Evolutionary conservation across 2,888 invertebrate genomes (phyloP).

Genomic region (Germaria angustata): DNA sequence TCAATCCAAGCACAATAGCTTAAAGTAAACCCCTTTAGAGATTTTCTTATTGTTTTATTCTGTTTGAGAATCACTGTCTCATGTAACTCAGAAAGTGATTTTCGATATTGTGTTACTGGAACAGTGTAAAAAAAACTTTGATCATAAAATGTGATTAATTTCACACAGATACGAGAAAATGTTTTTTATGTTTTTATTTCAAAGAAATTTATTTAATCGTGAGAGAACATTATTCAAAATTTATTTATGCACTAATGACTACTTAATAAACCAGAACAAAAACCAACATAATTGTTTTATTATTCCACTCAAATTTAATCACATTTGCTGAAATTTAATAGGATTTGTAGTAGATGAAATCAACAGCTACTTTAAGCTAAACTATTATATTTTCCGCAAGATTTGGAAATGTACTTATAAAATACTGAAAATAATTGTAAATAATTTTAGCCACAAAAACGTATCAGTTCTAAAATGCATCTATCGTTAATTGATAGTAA

Average conservation of each 20-base stretch:
- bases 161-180: slow-evolving; percentile 6
- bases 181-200: not conserved
- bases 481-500: no score
- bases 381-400: no score
- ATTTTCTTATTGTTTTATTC: no score
- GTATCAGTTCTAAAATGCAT: no score
- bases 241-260: not conserved
- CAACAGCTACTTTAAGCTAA: no score
- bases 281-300: not conserved
- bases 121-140: slow-evolving; percentile 26
- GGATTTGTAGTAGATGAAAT: no score
- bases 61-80: slow-evolving; percentile 10
- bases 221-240: slow-evolving; percentile 11
- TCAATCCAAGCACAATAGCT: no score
- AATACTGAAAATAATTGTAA: no score
- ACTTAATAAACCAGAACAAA: not conserved
- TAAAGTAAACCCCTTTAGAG: no score
- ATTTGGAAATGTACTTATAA: no score
- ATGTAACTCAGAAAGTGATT: slow-evolving; percentile 39
- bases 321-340: not conserved
- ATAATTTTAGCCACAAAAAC: no score
- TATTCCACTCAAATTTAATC: not conserved
- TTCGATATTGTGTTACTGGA: slow-evolving; percentile 47
- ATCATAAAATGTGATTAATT: slow-evolving; percentile 55
- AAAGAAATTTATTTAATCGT: slow-evolving; percentile 1